Evolutionary conservation across 2,888 invertebrate species (phyloP).

Genomic region (Cheilosia urbana): DNA sequence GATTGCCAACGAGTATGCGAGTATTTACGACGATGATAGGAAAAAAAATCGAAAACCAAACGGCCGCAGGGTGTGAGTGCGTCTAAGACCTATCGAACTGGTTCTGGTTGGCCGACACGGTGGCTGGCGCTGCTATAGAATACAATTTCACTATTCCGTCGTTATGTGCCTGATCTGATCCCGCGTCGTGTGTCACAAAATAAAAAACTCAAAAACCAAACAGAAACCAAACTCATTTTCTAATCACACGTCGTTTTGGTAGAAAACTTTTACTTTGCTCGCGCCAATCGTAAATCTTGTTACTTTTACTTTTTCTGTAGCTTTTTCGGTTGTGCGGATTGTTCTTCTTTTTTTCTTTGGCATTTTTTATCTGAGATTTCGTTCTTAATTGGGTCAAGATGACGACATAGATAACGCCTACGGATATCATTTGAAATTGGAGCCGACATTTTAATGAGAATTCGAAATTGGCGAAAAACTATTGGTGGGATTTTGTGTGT

Average conservation of each 20-base stretch:
- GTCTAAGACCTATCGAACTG: constrained; percentile 48
- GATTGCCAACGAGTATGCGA: constrained; percentile 26
- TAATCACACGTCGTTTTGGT: constrained; percentile 26
- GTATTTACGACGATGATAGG: not conserved
- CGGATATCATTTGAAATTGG: constrained; percentile 14
- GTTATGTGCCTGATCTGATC: not conserved
- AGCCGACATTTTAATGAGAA: not conserved
- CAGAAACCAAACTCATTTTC: constrained; percentile 43
- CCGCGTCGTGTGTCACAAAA: constrained; percentile 19
- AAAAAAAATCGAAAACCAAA: constrained; percentile 9
- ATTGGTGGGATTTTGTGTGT: not conserved
- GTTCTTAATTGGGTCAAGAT: constrained; percentile 27
- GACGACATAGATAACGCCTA: constrained; percentile 13
- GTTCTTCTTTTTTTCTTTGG: constrained; percentile 4
- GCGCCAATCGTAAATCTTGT: constrained; percentile 59
- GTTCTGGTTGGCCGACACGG: constrained; percentile 29
- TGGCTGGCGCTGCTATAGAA: not conserved
- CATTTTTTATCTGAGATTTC: not conserved
- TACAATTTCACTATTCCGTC: constrained; percentile 40
- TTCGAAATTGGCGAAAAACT: not conserved
- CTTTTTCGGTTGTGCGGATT: constrained; percentile 19
- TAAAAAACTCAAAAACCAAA: not conserved
- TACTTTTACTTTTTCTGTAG: constrained; percentile 65
- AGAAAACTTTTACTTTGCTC: constrained; percentile 65
- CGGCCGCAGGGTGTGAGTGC: constrained; percentile 16